phyloP scores from a whole-genome alignment of 2,113 vertebrate species.

The Mormyrus lacerda region DNA sequence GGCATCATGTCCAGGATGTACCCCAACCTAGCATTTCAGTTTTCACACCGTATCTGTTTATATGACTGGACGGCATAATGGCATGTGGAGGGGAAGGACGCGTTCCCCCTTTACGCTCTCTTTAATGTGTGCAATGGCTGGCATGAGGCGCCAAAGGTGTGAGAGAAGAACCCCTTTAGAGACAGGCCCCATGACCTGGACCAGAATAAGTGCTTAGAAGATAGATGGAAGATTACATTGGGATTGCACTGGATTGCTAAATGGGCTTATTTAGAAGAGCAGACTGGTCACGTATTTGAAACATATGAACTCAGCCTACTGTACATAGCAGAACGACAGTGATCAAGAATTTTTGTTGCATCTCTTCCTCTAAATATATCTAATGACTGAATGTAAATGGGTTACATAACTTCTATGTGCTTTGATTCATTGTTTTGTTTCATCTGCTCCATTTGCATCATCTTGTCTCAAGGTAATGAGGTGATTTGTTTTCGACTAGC shows the following conservation, averaged over 20 bases:
- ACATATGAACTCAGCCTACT: slow-evolving; percentile 3
- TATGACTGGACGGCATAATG: slow-evolving; percentile 14
- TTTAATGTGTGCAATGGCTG: background rate
- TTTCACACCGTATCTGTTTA: background rate
- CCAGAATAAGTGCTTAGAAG: background rate
- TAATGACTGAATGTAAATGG: background rate
- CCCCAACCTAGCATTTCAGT: background rate
- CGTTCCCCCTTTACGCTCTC: background rate
- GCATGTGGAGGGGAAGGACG: background rate
- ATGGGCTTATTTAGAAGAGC: background rate
- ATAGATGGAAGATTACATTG: background rate
- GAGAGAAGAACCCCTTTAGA: background rate
- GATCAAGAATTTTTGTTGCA: background rate
- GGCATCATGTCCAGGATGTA: background rate
- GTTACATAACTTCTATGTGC: background rate
- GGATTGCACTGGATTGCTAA: background rate
- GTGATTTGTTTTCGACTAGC: background rate
- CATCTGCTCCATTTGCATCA: background rate
- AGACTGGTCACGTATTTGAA: background rate
- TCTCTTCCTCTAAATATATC: background rate
- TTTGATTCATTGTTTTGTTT: background rate
- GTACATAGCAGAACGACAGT: background rate
- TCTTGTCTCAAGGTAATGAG: background rate
- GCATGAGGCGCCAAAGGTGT: background rate
- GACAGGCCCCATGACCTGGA: background rate